Percentiles rank a stretch among this genome's conserved stretches.
These are phyloP conservation scores for Tridacna gigas DNA, from an alignment of 2,888 invertebrate species.

Conservation along the genomic window DNA sequence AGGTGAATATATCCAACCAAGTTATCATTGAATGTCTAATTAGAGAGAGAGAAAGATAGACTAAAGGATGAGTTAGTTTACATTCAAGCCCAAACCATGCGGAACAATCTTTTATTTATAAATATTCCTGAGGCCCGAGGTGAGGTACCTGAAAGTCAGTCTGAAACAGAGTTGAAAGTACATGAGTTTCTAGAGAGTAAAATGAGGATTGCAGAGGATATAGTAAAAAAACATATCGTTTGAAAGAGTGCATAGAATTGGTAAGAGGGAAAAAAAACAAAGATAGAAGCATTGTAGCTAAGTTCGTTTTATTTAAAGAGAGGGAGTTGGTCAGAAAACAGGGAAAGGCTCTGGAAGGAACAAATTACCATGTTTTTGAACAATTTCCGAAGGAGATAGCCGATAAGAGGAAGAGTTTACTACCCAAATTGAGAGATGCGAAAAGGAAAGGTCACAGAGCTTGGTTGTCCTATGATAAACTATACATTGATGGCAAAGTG, in stretches of 20 bases:
- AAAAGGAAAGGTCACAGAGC: neutral
- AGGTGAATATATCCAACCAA: too few species aligned
- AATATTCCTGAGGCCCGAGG: neutral
- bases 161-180: neutral
- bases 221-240: neutral
- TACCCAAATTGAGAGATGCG: conserved; percentile 12
- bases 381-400: too few species aligned
- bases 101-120: neutral
- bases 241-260: conserved; percentile 31
- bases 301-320: conserved; percentile 29
- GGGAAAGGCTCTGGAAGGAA: too few species aligned
- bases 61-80: neutral
- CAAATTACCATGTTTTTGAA: too few species aligned
- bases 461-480: too few species aligned
- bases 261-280: neutral
- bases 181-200: neutral
- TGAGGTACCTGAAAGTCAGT: neutral
- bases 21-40: too few species aligned
- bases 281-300: conserved; percentile 19
- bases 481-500: too few species aligned
- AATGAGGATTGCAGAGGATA: conserved; percentile 6
- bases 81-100: conserved; percentile 2
- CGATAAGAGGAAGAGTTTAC: neutral
- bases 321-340: conserved; percentile 13
- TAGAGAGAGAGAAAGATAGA: too few species aligned